Conservation (phyloP, 2,888 invertebrate species). For the Patella pellucida region DNA sequence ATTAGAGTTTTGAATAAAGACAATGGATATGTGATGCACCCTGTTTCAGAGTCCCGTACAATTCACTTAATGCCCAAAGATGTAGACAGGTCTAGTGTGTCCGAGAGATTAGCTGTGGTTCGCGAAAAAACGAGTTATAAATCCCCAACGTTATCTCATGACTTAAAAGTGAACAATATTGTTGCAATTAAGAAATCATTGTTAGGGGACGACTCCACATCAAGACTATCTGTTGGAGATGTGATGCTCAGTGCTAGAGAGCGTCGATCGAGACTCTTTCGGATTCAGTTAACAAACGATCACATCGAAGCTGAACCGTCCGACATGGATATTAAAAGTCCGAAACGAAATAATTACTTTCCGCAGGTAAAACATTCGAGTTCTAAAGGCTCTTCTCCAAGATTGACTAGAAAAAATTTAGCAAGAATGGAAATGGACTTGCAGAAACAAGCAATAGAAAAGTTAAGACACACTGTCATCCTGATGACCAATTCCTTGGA, state of each 20-base stretch:
- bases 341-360: conserved; percentile 16
- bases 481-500: neutral
- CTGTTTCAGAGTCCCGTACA: conserved; percentile 33
- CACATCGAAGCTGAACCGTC: conserved; percentile 24
- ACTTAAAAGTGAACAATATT: conserved; percentile 55
- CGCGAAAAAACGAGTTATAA: conserved; percentile 43
- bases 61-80: conserved; percentile 30
- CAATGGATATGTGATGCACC: conserved; percentile 48
- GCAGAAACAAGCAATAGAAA: neutral
- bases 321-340: conserved; percentile 22
- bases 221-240: conserved; percentile 48
- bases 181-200: conserved; percentile 55
- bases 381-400: neutral
- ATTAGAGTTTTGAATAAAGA: conserved; percentile 47
- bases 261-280: conserved; percentile 47
- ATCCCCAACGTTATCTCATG: conserved; percentile 49
- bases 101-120: conserved; percentile 52
- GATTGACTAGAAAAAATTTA: neutral
- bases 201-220: conserved; percentile 44
- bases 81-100: conserved; percentile 32
- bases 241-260: conserved; percentile 51
- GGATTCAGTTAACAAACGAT: conserved; percentile 39
- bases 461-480: neutral
- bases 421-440: neutral
- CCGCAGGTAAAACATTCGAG: neutral